A percentile compares a stretch with the other conserved stretches of the same genome.
These are phyloP conservation scores for Sialis fuliginosa DNA, from an alignment of 2,888 invertebrate genomes.

Conservation along the genomic window DNA sequence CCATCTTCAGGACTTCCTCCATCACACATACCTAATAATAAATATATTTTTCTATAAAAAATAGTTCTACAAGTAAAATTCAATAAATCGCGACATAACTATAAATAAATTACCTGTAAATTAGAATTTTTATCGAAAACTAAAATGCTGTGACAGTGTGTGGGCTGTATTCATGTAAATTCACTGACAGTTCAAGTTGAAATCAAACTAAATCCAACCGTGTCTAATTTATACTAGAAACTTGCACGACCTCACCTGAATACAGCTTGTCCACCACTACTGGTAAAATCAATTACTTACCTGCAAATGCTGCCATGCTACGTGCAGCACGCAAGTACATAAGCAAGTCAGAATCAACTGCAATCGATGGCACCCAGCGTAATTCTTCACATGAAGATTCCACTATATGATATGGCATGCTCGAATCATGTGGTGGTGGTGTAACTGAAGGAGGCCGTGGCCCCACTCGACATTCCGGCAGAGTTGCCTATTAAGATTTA, in stretches of 20 bases:
- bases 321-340: conserved; percentile 95
- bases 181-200: not conserved
- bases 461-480: conserved; percentile 30
- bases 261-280: not conserved
- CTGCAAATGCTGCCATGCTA: conserved; percentile 94
- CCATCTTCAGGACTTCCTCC: conserved; percentile 95
- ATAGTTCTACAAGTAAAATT: too few species aligned
- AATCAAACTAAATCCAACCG: not conserved
- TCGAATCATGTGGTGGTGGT: conserved; percentile 36
- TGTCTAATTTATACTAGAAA: not conserved
- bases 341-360: conserved; percentile 84
- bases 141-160: too few species aligned
- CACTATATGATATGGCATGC: conserved; percentile 26
- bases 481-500: conserved; percentile 17
- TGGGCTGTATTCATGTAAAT: too few species aligned
- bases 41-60: too few species aligned
- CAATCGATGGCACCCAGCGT: conserved; percentile 87
- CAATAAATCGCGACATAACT: too few species aligned
- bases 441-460: conserved; percentile 29
- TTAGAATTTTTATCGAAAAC: too few species aligned
- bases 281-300: not conserved
- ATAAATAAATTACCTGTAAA: too few species aligned
- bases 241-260: not conserved
- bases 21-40: conserved; percentile 74
- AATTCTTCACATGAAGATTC: conserved; percentile 53